Base-by-base conservation (phyloP, 2,797 vertebrate species). In the Typhlichthys subterraneus region DNA sequence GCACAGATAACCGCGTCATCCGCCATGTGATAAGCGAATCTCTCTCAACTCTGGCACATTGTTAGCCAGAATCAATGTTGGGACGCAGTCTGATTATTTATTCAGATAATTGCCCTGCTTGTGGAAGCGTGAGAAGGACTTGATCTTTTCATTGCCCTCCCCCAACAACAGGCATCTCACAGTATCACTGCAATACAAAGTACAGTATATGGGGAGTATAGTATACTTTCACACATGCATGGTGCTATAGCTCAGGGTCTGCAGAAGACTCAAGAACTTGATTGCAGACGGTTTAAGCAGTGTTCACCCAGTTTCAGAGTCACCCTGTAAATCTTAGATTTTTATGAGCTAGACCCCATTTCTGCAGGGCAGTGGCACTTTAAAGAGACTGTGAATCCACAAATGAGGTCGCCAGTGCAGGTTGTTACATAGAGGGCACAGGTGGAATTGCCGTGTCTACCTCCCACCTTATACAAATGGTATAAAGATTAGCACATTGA, bases 11-110 rank as follows among this genome's bases (percentile, higher is more conserved):
- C 79, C 72, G 73, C 84, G 86, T 81, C 81, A 87, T 89, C 80
- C 80, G 89, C 89, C 33, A 89, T 90, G 89, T 88, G 83, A 90
- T 90, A 83, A 89, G 80, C 29, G 65, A 80, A 76, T 48, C 75
- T 85, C 81, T 86, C 66, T 67, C 57, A 67, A 74, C 79, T 61
- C 73, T 78, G 76, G 65, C 77, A 85, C 82, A 75, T 79, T 82
- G 83, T 65, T 81, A 60, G 77, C 75, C 79, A 80, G 88, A 91
- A 90, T 91, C 88, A 90, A 75, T 82, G 69, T 76, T 73, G 71
- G 73, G 77, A 85, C 82, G 88, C 81, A 70, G 88, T 82, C 86
- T 84, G 84, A 86, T 88, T 85, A 84, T 89, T 85, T 81, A 84
- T 73, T 67, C 67, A 65, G 84, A 87, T 86, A 86, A 89, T 87